Conservation (phyloP, 2,797 vertebrate species). For the Falco naumanni region DNA sequence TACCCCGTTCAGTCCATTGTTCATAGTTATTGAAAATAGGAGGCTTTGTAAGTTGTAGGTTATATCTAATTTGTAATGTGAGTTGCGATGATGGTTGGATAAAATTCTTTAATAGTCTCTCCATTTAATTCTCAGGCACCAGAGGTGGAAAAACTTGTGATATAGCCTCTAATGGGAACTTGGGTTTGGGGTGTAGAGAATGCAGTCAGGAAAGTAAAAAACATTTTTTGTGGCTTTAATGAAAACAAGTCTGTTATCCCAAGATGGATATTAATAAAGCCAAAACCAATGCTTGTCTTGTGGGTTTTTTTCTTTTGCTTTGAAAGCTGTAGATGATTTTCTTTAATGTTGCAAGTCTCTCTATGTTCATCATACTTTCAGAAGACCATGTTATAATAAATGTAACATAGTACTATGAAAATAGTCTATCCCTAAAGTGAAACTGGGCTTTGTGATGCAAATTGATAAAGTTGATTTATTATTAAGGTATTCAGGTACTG, state of each 20-base stretch:
- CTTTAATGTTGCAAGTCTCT: background rate
- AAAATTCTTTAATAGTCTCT: background rate
- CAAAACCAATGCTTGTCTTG: background rate
- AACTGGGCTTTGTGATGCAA: background rate
- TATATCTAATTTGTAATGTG: background rate
- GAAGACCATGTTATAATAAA: background rate
- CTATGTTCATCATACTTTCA: background rate
- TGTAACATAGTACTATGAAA: background rate
- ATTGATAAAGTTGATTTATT: background rate
- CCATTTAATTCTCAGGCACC: background rate
- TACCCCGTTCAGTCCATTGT: background rate
- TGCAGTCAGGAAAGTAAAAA: background rate
- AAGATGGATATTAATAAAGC: background rate
- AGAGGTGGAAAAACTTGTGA: background rate
- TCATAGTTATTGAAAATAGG: background rate
- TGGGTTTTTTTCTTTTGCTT: background rate
- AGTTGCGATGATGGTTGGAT: background rate
- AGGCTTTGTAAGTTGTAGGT: background rate
- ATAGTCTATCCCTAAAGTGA: background rate
- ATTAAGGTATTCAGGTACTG: background rate
- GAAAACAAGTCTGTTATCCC: background rate
- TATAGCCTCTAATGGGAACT: background rate
- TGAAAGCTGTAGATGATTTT: background rate
- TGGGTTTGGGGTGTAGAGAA: background rate
- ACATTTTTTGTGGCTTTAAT: background rate